Conservation (phyloP, 1,140 invertebrate genomes). For the Nymphalis io region DNA sequence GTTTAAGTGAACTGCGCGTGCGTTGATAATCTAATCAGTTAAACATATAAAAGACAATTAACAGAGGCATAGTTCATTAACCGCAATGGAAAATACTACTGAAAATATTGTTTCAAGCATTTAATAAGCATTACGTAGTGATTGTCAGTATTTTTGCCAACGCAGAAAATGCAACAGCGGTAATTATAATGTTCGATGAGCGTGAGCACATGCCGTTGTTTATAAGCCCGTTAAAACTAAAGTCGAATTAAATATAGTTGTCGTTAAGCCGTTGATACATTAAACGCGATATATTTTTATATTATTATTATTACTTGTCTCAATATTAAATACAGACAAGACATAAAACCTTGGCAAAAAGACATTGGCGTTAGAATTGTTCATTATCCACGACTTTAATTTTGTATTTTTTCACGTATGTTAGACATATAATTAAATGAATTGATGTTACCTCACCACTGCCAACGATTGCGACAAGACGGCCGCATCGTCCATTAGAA, state of each 20-base stretch:
- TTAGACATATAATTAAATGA: slow-evolving; percentile 71
- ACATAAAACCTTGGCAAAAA: background rate
- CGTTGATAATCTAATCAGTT: slow-evolving; percentile 59
- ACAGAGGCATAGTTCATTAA: slow-evolving; percentile 60
- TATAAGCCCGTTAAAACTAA: slow-evolving; percentile 47
- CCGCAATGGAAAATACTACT: slow-evolving; percentile 44
- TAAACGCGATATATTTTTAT: slow-evolving; percentile 13
- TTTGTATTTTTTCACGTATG: slow-evolving; percentile 39
- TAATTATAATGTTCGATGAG: slow-evolving; percentile 47
- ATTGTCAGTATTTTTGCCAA: slow-evolving; percentile 44
- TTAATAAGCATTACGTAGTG: slow-evolving; percentile 23
- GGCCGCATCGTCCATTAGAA: slow-evolving; percentile 78
- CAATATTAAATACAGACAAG: background rate
- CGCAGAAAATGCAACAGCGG: slow-evolving; percentile 50
- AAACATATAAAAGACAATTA: slow-evolving; percentile 52
- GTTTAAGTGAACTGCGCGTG: slow-evolving; percentile 47
- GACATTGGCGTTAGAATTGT: background rate
- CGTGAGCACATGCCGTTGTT: slow-evolving; percentile 47
- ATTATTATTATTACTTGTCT: too few species aligned
- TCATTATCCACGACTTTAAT: slow-evolving; percentile 49
- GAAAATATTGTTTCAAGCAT: slow-evolving; percentile 32
- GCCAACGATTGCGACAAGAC: slow-evolving; percentile 75
- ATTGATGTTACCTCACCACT: slow-evolving; percentile 74
- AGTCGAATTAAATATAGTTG: slow-evolving; percentile 50
- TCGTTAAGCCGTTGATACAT: slow-evolving; percentile 52